Percentiles rank a stretch among this genome's conserved stretches.
Conservation (phyloP, 1,140 invertebrate species). For the Thaumetopoea pityocampa region DNA sequence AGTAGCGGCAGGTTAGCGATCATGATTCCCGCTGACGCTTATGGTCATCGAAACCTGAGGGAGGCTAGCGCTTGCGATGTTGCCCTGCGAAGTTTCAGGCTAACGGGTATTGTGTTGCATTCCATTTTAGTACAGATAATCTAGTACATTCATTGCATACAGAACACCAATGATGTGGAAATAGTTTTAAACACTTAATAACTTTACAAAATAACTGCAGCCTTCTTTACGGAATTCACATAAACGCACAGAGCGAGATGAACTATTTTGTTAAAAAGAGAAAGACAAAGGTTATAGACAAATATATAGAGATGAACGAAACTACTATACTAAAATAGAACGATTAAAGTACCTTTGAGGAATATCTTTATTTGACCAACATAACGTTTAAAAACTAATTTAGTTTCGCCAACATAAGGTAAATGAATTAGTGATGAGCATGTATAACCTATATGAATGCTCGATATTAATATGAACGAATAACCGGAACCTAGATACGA, state of each 20-base stretch:
- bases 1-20: constrained; percentile 82
- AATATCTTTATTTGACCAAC: too few species aligned
- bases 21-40: constrained; percentile 66
- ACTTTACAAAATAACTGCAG: constrained; percentile 24
- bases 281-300: constrained; percentile 60
- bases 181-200: constrained; percentile 9
- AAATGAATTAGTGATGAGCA: too few species aligned
- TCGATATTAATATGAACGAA: too few species aligned
- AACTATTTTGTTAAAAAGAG: constrained; percentile 62
- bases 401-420: too few species aligned
- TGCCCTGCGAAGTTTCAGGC: constrained; percentile 30
- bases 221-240: constrained; percentile 41
- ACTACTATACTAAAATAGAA: too few species aligned
- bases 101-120: constrained; percentile 45
- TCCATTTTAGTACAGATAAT: constrained; percentile 28
- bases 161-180: constrained; percentile 10
- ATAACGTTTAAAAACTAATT: too few species aligned
- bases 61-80: constrained; percentile 59
- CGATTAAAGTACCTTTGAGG: too few species aligned
- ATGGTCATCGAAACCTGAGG: constrained; percentile 59
- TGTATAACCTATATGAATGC: too few species aligned
- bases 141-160: constrained; percentile 22
- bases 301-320: too few species aligned
- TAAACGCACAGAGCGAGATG: constrained; percentile 45
- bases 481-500: too few species aligned